Conservation (phyloP, 2,113 vertebrate species). For the Monarcha castaneiventris region DNA sequence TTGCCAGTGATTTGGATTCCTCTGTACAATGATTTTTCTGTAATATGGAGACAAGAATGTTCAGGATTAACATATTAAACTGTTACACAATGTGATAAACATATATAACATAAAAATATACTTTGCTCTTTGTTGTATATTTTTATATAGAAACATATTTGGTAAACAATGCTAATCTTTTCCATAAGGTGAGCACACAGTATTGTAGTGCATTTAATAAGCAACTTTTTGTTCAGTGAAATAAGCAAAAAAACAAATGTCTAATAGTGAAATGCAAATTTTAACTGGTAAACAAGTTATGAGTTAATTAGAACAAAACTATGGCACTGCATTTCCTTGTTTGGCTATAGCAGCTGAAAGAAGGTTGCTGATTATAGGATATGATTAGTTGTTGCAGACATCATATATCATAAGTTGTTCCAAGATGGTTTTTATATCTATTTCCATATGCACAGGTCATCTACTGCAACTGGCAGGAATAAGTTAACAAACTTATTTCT, state of each 20-base stretch:
- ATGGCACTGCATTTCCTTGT: not conserved
- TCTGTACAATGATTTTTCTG: not conserved
- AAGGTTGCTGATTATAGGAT: not conserved
- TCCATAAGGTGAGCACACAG: not conserved
- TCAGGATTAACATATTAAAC: not conserved
- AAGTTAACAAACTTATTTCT: not conserved
- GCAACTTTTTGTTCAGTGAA: not conserved
- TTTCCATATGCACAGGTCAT: not conserved
- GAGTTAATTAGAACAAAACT: not conserved
- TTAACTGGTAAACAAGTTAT: not conserved
- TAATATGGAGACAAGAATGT: not conserved
- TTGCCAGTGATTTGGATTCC: not conserved
- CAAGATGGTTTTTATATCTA: not conserved
- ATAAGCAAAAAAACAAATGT: not conserved
- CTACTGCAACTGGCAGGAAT: not conserved
- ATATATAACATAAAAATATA: not conserved
- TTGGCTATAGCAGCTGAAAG: not conserved
- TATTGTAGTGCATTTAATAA: not conserved
- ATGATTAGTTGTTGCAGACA: not conserved
- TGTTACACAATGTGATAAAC: not conserved
- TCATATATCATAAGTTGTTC: not conserved
- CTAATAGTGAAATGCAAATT: not conserved
- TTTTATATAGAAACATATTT: not conserved
- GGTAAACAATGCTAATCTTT: not conserved
- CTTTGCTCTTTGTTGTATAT: not conserved